Evolutionary conservation across 2,797 vertebrate genomes (phyloP).

Genomic region (Chelonia mydas): DNA sequence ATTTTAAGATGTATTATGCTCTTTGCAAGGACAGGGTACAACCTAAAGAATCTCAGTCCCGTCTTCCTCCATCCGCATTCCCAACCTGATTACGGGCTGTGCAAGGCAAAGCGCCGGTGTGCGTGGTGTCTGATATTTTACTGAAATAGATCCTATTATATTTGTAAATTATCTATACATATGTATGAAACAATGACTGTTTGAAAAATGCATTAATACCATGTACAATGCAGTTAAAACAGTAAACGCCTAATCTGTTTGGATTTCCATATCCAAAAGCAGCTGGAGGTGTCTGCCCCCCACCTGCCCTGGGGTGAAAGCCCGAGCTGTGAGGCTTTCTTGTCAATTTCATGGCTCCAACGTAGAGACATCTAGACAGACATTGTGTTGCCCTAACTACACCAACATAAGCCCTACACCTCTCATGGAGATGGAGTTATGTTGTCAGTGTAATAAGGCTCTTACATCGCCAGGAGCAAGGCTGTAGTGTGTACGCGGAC

Average conservation of each 20-base stretch:
- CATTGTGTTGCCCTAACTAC: too few species aligned
- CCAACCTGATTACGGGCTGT: not conserved
- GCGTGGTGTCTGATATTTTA: not conserved
- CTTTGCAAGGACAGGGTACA: not conserved
- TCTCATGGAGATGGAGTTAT: too few species aligned
- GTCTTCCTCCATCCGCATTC: not conserved
- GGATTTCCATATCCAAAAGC: fast-evolving
- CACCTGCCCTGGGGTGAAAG: too few species aligned
- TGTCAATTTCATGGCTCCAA: too few species aligned
- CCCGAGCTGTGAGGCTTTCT: too few species aligned
- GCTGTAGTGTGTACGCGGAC: too few species aligned
- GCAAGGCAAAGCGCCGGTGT: not conserved
- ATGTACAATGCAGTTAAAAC: fast-evolving
- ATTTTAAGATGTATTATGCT: not conserved
- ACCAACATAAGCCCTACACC: too few species aligned
- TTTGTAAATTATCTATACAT: fast-evolving
- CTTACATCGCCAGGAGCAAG: too few species aligned
- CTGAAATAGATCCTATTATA: not conserved
- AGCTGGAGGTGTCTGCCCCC: not conserved
- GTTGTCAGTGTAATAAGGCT: too few species aligned
- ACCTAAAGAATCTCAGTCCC: not conserved
- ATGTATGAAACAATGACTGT: not conserved
- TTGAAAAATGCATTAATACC: not conserved
- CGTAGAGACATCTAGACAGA: too few species aligned
- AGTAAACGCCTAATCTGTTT: not conserved